phyloP scores from a whole-genome alignment of 2,797 vertebrate species.

The Periophthalmus magnuspinnatus region DNA sequence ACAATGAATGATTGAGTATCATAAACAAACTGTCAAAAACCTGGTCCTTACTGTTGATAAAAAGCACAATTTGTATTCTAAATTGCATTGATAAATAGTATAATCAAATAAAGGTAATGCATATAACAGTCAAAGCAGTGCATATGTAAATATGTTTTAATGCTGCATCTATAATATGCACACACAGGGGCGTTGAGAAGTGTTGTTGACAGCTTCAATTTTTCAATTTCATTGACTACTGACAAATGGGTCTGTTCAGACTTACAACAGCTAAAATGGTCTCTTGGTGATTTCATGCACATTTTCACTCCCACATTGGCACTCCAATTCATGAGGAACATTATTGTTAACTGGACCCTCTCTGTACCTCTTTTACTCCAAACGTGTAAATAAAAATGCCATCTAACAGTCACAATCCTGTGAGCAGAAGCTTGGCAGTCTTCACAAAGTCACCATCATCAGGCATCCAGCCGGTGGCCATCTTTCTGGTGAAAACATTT shows the following conservation, averaged over 20 bases:
- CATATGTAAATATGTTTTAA: neutral
- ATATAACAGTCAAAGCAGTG: neutral
- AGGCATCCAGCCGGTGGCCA: slow-evolving; percentile 46
- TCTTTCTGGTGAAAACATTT: slow-evolving; percentile 61
- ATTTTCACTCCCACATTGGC: slow-evolving; percentile 4
- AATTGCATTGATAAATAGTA: neutral
- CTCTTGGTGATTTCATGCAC: slow-evolving; percentile 7
- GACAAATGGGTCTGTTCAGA: slow-evolving; percentile 12
- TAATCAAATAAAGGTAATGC: neutral
- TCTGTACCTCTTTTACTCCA: neutral
- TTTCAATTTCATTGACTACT: slow-evolving; percentile 17
- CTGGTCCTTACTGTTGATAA: neutral
- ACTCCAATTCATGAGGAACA: slow-evolving; percentile 1
- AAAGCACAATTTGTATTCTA: neutral
- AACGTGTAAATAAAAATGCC: slow-evolving; percentile 16
- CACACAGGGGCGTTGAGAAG: neutral
- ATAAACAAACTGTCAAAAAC: neutral
- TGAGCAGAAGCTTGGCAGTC: slow-evolving; percentile 31
- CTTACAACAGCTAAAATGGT: slow-evolving; percentile 20
- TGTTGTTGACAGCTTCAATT: slow-evolving; percentile 5
- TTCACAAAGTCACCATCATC: slow-evolving; percentile 23
- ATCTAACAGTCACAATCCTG: slow-evolving; percentile 20
- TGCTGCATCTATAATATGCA: neutral
- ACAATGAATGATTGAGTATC: neutral
- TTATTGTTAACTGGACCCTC: neutral